Conservation (phyloP, 2,888 invertebrate species). For the Lycophotia porphyrea region DNA sequence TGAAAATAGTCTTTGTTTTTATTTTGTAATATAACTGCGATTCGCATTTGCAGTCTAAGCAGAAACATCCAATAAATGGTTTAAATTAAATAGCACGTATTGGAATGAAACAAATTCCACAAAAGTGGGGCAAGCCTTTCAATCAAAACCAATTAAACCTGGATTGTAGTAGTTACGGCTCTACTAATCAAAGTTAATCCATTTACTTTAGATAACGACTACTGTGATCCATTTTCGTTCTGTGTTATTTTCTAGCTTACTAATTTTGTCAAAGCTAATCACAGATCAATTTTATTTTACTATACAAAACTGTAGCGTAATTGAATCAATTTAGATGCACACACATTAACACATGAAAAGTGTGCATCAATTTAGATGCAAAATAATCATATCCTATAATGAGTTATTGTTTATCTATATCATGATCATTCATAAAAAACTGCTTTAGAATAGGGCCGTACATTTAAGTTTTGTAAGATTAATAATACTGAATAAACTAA, state of each 20-base stretch:
- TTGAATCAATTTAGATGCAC: background rate
- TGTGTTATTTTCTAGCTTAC: background rate
- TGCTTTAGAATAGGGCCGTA: background rate
- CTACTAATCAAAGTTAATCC: conserved; percentile 9
- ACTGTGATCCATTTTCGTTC: background rate
- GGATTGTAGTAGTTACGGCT: conserved; percentile 3
- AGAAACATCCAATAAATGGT: background rate
- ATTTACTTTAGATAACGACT: background rate
- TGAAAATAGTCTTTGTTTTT: background rate
- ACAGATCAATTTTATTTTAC: background rate
- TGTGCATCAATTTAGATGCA: background rate
- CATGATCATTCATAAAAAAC: background rate
- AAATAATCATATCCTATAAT: background rate
- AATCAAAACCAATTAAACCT: conserved; percentile 5
- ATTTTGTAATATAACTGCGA: background rate
- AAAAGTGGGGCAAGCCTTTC: background rate
- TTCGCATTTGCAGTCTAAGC: background rate
- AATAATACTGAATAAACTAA: too few species aligned
- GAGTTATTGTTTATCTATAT: background rate
- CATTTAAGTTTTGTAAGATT: background rate
- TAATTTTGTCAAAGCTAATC: background rate
- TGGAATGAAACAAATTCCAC: background rate
- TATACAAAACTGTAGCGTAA: background rate
- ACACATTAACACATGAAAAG: too few species aligned
- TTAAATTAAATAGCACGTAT: background rate